A percentile compares a stretch with the other conserved stretches of the same genome.
Evolutionary conservation across 1,140 invertebrate species (phyloP).

Genomic region (Panagrolaimus sp.): DNA sequence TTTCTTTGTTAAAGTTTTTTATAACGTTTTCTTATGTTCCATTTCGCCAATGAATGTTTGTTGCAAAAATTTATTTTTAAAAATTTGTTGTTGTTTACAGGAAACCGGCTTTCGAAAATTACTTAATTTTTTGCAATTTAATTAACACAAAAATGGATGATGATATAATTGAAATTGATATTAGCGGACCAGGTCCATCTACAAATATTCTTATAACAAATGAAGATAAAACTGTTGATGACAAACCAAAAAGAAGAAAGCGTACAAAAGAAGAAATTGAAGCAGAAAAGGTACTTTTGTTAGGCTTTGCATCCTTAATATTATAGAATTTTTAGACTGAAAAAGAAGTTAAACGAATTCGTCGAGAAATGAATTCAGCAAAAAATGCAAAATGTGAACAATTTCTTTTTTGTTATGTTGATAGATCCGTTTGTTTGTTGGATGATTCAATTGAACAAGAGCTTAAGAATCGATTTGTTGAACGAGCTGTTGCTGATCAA

Average conservation of each 20-base stretch:
- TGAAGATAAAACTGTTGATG: neutral
- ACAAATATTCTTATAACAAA: no score
- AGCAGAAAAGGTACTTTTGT: conserved; percentile 37
- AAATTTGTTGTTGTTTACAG: no score
- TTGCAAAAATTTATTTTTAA: no score
- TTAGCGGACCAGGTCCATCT: no score
- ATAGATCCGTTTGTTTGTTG: conserved; percentile 21
- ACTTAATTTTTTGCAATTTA: no score
- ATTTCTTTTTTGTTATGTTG: conserved; percentile 47
- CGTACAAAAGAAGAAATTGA: conserved; percentile 43
- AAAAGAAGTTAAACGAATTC: conserved; percentile 42
- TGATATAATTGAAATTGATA: no score
- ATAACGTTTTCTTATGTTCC: no score
- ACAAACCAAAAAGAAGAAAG: conserved; percentile 22
- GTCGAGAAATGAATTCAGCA: conserved; percentile 43
- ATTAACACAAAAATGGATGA: no score
- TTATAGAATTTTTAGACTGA: conserved; percentile 35
- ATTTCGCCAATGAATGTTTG: no score
- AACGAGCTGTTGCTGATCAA: conserved; percentile 35
- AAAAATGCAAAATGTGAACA: conserved; percentile 51
- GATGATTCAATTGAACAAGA: conserved; percentile 34
- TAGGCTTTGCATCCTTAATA: no score
- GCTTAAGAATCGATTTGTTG: conserved; percentile 23
- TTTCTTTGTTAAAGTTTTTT: no score
- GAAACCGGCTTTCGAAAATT: no score